These are phyloP conservation scores for Hydropsyche betteni DNA, from an alignment of 2,888 invertebrate genomes.

Conservation along the genomic window DNA sequence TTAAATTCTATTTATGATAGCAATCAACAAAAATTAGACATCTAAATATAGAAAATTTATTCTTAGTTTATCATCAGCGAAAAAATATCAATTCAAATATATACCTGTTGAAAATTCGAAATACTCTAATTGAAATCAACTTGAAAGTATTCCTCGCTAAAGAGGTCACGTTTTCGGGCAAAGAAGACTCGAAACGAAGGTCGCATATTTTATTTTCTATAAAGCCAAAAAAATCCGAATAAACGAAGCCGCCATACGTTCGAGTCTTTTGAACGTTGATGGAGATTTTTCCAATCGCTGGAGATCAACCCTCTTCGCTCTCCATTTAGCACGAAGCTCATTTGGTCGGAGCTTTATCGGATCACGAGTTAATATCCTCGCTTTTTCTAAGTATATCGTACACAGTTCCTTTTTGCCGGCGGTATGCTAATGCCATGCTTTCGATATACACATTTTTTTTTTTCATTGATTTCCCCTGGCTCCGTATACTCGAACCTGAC, in stretches of 20 bases:
- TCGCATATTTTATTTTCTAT: background rate
- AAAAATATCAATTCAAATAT: too few species aligned
- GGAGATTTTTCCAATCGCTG: constrained; percentile 43
- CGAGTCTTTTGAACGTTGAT: constrained; percentile 18
- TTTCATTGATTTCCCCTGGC: constrained; percentile 24
- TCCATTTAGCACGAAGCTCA: constrained; percentile 42
- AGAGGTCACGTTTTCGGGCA: too few species aligned
- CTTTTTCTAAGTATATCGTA: constrained; percentile 25
- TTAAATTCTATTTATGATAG: too few species aligned
- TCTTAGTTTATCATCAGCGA: too few species aligned
- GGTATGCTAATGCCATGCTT: constrained; percentile 10
- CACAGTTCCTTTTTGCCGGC: constrained; percentile 8
- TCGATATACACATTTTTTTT: constrained; percentile 9
- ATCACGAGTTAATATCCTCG: constrained; percentile 44
- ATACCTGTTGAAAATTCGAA: too few species aligned
- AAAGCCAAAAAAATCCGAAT: too few species aligned
- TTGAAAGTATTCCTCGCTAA: too few species aligned
- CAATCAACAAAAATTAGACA: too few species aligned
- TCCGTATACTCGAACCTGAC: constrained; percentile 5
- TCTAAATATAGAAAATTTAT: too few species aligned
- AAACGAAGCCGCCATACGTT: too few species aligned
- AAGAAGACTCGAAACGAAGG: background rate
- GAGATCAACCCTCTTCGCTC: constrained; percentile 44
- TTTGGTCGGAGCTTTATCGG: constrained; percentile 41
- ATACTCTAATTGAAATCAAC: too few species aligned